Base-by-base conservation (phyloP, 2,113 vertebrate genomes). In the Ascaphus truei region DNA sequence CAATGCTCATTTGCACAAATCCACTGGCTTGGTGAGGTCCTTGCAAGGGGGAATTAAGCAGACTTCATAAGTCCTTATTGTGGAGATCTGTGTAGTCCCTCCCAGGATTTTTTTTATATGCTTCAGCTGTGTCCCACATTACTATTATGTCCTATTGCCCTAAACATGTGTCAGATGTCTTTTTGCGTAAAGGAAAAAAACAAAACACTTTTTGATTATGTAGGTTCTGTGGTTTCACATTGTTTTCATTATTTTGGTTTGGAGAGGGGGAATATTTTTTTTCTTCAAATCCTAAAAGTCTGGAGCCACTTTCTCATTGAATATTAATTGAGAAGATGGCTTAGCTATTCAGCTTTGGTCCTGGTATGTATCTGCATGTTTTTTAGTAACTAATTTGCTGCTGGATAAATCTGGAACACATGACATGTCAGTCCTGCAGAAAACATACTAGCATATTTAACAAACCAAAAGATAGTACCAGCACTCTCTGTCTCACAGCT, bases 1-100 rank as follows among this genome's bases (percentile, higher is more conserved):
- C 77, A 79, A 85, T 88, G 82, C 88, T 91, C 87, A 84, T 86
- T 84, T 88, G 80, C 82, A 83, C 79, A 68, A 76, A 83, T 78
- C 76, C 74, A 80, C 78, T 62, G 69, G 71, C 73, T 81, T 68
- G 78, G 82, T 76, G 73, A 80, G 72, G 76, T 79, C 75, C 39
- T 64, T 0, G 39, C 74, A 69, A n/a, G n/a, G n/a, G n/a, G n/a
- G 52, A 1, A 72, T 74, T 47, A 79, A 72, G 75, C 72, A 45
- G 73, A 65, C 12, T 45, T 36, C 65, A 52, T 57, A 66, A 30
- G 72, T 65, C 58, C 20, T 55, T 55, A 27, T 71, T 52, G 61
- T 26, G 68, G 75, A 55, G 0, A 0, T 71, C 59, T 62, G 73
- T 68, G 75, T 77, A 53, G 39, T 1, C 62, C 57, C 61, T 27